Percentiles rank a stretch among this genome's conserved stretches.
Conservation (phyloP, 2,888 invertebrate species). For the Eutolmus rufibarbis region DNA sequence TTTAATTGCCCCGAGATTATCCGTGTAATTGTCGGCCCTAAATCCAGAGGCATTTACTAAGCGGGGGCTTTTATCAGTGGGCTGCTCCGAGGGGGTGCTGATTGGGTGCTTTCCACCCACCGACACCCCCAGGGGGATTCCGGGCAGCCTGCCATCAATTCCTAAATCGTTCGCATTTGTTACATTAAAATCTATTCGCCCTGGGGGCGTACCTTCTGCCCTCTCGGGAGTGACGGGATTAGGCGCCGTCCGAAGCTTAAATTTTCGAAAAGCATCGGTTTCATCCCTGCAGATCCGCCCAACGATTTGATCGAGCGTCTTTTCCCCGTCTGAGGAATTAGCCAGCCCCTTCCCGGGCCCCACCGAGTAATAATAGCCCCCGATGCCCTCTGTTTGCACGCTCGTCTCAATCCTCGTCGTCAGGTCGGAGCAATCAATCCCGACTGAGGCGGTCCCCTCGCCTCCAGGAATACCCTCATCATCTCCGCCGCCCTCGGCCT, state of each 20-base stretch:
- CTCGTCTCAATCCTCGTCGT: not conserved
- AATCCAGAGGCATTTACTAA: not conserved
- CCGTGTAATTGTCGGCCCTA: not conserved
- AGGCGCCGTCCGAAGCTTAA: not conserved
- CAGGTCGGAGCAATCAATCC: constrained; percentile 9
- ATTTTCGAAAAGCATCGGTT: not conserved
- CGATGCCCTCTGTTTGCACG: not conserved
- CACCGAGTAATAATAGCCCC: not conserved
- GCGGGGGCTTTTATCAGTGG: not conserved
- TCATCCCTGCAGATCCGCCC: not conserved
- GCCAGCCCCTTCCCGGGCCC: not conserved
- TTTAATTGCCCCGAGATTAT: constrained; percentile 17
- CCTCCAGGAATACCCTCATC: not conserved
- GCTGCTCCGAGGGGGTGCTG: not conserved
- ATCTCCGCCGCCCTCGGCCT: not conserved
- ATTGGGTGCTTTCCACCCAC: not conserved
- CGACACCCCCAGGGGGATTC: not conserved
- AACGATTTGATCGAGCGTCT: not conserved
- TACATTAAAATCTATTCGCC: not conserved
- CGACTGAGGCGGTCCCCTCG: not conserved
- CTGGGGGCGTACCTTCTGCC: not conserved
- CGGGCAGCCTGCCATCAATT: not conserved
- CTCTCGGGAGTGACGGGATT: not conserved
- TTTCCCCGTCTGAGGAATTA: not conserved
- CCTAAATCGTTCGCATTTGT: not conserved